Evolutionary conservation across 2,888 invertebrate genomes (phyloP), one percentile per base, ranked within the genome.

Genomic region (Mythimna lalbum): DNA sequence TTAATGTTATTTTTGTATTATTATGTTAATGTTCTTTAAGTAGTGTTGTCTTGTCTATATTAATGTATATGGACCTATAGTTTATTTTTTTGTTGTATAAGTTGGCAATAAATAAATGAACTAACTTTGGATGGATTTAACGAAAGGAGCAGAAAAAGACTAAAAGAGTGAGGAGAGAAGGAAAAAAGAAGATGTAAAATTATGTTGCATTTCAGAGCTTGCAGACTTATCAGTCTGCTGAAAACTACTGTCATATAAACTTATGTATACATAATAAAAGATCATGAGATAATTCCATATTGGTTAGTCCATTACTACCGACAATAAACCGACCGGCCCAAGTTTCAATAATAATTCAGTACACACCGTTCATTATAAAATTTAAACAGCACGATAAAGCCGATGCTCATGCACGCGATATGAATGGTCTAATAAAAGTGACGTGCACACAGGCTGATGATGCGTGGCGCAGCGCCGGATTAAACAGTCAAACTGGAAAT

Each of bases 401-500:
- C 63, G 47, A 19, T 73, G 68, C 69, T 78, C 62, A 69, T 61
- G 64, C 75, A 71, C 61, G 69, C 74, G 63, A 78, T 73, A 76
- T 78, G 79, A 77, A 76, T 66, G 61, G 73, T 69, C 69, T 86
- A 83, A 83, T 84, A 86, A 82, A 86, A 86, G 69, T 83, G 78
- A 78, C 70, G 75, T 76, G 83, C 72, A 67, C 67, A 78, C 74
- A 74, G 73, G 61, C 69, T 77, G 78, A 84, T 90, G 89, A 88
- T 87, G 86, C 87, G 86, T 84, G 78, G 76, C 81, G 83, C 77
- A 83, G 83, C 88, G 80, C 76, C 76, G 72, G 91, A 93, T 93
- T 93, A 91, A 90, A 88, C 88, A 91, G 90, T 88, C 90, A 90
- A 86, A 91, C 87, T 90, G 90, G 88, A 90, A 91, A 89, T 90